These are phyloP conservation scores for Scalopus aquaticus DNA, from an alignment of 2,113 vertebrate genomes.

Conservation along the genomic window DNA sequence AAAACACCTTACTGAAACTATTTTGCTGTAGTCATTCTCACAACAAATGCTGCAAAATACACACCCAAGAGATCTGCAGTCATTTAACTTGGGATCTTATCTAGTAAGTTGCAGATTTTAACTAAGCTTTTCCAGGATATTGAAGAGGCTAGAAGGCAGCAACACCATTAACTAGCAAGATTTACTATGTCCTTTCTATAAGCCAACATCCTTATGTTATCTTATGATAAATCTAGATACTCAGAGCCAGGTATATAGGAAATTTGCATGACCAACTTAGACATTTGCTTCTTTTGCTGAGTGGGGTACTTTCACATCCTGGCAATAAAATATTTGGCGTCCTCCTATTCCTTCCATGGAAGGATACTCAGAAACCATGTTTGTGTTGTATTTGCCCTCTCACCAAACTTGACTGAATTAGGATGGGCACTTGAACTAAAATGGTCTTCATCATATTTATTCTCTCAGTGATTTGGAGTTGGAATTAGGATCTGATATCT, in stretches of 20 bases:
- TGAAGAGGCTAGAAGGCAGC: not conserved
- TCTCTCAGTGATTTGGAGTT: not conserved
- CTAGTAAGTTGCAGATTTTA: slow-evolving; percentile 13
- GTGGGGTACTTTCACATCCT: not conserved
- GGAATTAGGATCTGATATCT: not conserved
- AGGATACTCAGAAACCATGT: not conserved
- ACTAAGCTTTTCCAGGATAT: not conserved
- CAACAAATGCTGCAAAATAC: not conserved
- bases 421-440: not conserved
- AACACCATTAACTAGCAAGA: not conserved
- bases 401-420: not conserved
- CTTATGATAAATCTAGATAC: not conserved
- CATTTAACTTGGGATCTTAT: not conserved
- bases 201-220: not conserved
- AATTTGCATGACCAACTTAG: not conserved
- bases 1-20: too few species aligned
- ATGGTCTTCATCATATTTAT: not conserved
- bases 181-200: not conserved
- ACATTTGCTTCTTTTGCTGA: not conserved
- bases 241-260: not conserved
- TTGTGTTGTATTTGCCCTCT: not conserved
- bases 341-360: not conserved
- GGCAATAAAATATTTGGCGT: not conserved
- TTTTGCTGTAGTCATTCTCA: not conserved
- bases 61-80: not conserved